These are phyloP conservation scores for Neodiprion virginianus DNA, from an alignment of 1,140 invertebrate genomes.

Conservation along the genomic window DNA sequence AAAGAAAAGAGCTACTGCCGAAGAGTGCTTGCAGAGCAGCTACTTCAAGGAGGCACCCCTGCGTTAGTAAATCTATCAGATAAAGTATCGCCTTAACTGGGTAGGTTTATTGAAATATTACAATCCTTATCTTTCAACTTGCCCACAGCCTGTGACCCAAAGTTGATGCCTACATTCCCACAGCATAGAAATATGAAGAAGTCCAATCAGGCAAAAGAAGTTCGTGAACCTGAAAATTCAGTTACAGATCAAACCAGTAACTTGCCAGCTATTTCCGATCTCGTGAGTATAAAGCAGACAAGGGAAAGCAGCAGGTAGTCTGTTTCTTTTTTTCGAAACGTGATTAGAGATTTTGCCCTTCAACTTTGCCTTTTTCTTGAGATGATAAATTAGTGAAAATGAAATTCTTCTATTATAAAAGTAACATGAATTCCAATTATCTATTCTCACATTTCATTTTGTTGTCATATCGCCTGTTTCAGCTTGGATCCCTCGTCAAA, in stretches of 20 bases:
- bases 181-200: constrained; percentile 91
- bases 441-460: constrained; percentile 16
- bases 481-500: constrained; percentile 75
- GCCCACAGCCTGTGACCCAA: constrained; percentile 89
- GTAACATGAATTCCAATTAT: constrained; percentile 26
- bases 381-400: neutral
- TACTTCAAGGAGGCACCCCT: constrained; percentile 95
- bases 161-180: constrained; percentile 96
- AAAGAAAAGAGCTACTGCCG: constrained; percentile 90
- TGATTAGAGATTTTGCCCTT: no score
- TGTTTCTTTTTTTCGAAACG: neutral
- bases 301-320: no score
- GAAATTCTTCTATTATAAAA: constrained; percentile 19
- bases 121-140: constrained; percentile 24
- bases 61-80: constrained; percentile 71
- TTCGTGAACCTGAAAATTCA: constrained; percentile 64
- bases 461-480: constrained; percentile 37
- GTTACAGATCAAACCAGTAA: constrained; percentile 74
- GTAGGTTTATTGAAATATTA: constrained; percentile 18
- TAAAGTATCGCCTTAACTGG: neutral
- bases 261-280: constrained; percentile 78
- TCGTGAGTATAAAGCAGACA: constrained; percentile 58
- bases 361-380: no score
- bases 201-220: constrained; percentile 56
- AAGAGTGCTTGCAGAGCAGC: constrained; percentile 92